Evolutionary conservation across 2,888 invertebrate genomes (phyloP), one percentile per base, ranked within the genome.

Genomic region (Eupithecia inturbata): DNA sequence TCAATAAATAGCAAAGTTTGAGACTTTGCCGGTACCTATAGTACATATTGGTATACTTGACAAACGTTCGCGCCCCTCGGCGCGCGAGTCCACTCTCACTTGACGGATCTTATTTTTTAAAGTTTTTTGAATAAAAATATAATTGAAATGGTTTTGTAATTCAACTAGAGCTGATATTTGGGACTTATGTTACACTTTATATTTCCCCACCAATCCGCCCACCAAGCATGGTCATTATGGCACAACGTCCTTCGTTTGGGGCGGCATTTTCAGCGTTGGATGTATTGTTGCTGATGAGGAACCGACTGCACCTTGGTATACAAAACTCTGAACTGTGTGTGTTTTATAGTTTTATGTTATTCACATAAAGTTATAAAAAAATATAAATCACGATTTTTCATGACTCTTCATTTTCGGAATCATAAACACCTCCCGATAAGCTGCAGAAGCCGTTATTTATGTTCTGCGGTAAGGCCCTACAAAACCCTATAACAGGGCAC

Each of bases 351-450:
- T 60, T 60, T 14, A 12, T 22, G 28, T 49, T n/a, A 53, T 22
- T n/a, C n/a, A 49, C n/a, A 49, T 9, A 62, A 67, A 39, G 33
- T 28, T 41, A 74, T 67, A 67, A 69, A 45, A 68, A 71, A 68
- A 22, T 49, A 72, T 72, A 74, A 70, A 70, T 68, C 72, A 70
- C 33, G 64, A 63, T 69, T 72, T 33, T 72, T 68, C 71, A 63
- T 49, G 70, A 72, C 74, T 45, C 60, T 70, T 77, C 64, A 72
- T 74, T 74, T 70, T 74, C 72, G 68, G 28, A 67, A 53, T 72
- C 71, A 72, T 74, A 77, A 77, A 77, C 76, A 74, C 72, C 72
- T 74, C 71, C 76, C 70, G 64, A 67, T 71, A 67, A 33, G 70
- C 41, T 68, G 31, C 70, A 68, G 64, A 62, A 64, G 36, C 2